Base-by-base conservation (phyloP, 2,113 vertebrate genomes). In the Entosphenus tridentatus region DNA sequence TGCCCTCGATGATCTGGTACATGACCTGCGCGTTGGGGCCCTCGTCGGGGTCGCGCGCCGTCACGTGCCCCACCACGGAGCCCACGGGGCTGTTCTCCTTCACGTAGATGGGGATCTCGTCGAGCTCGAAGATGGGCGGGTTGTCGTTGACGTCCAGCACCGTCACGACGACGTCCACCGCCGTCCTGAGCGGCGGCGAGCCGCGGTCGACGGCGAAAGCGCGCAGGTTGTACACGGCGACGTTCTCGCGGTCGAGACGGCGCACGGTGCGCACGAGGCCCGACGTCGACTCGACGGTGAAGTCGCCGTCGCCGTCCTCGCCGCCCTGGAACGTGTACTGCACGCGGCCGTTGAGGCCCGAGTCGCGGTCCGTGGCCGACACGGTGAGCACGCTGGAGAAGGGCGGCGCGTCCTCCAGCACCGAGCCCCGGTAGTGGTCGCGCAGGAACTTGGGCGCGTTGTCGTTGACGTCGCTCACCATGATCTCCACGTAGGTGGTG, bases 281-380 rank as follows among this genome's bases (percentile, higher is more conserved):
- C 0, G 92, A 98, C 6, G 89, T 96, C 7, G 93, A 88, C 77
- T 98, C 93, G 12, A 98, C 95, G 72, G 90, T 96, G 74, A 98
- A 98, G 74, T 98, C 93, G 14, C 93, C 93, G 67, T 95, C 90
- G 0, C 93, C 93, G 1, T 98, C 93, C 72, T 97, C 89, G 12
- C 93, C 93, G 0, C 93, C 96, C 81, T 97, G 93, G 75, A 98
- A 98, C 3, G 93, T 98, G 72, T 98, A 98, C 74, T 98, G 90
- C 56, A 98, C 88, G 8, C 92, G 82, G 39, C 91, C 91, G 0
- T 98, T 98, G 73, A 85, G 81, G 12, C 96, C 88, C 4, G 92
- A 89, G 57, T 98, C 93, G 1, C 87, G 84, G 75, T 98, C 93
- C 0, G 86, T 98, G 71, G 93, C 93, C 57, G 93, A 95, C 74